Percentiles rank a stretch among this genome's conserved stretches.
Conservation (phyloP, 92 coral and sea anemone genomes). For the Actinostola sp. region DNA sequence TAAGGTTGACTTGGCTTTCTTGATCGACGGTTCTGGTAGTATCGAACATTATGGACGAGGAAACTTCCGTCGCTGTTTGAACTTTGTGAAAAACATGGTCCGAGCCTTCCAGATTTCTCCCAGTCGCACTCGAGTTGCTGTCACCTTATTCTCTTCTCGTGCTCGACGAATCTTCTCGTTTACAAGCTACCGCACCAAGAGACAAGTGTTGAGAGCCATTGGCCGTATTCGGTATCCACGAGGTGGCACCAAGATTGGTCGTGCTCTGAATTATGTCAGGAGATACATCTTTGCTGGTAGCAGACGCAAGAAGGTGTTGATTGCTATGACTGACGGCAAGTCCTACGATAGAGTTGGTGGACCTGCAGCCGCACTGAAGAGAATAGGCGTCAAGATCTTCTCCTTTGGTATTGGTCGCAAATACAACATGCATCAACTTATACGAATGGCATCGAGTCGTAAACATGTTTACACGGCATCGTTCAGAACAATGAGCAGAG, state of each 20-base stretch:
- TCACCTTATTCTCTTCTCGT: slow-evolving; percentile 56
- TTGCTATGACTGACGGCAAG: slow-evolving; percentile 73
- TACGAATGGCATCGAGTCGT: slow-evolving; percentile 62
- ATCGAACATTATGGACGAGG: slow-evolving; percentile 12
- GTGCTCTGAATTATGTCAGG: slow-evolving; percentile 53
- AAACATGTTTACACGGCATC: slow-evolving; percentile 61
- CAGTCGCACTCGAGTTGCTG: slow-evolving; percentile 50
- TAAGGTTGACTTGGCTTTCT: slow-evolving; percentile 59
- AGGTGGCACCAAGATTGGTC: slow-evolving; percentile 81
- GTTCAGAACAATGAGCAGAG: slow-evolving; percentile 55
- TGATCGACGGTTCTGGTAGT: slow-evolving; percentile 80
- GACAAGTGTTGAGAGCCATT: slow-evolving; percentile 60
- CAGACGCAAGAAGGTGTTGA: slow-evolving; percentile 46
- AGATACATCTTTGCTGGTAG: slow-evolving; percentile 43
- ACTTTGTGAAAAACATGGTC: slow-evolving; percentile 61
- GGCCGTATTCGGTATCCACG: slow-evolving; percentile 70
- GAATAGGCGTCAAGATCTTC: slow-evolving; percentile 48
- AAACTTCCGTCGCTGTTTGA: slow-evolving; percentile 71
- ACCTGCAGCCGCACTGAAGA: slow-evolving; percentile 58
- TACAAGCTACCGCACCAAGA: slow-evolving; percentile 30
- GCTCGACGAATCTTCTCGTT: slow-evolving; percentile 61
- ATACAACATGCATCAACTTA: slow-evolving; percentile 47
- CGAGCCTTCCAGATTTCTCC: slow-evolving; percentile 56
- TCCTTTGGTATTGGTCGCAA: slow-evolving; percentile 68
- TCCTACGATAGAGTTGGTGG: slow-evolving; percentile 62